Conservation (phyloP, 2,888 invertebrate genomes). For the Melinopterus prodromus region DNA sequence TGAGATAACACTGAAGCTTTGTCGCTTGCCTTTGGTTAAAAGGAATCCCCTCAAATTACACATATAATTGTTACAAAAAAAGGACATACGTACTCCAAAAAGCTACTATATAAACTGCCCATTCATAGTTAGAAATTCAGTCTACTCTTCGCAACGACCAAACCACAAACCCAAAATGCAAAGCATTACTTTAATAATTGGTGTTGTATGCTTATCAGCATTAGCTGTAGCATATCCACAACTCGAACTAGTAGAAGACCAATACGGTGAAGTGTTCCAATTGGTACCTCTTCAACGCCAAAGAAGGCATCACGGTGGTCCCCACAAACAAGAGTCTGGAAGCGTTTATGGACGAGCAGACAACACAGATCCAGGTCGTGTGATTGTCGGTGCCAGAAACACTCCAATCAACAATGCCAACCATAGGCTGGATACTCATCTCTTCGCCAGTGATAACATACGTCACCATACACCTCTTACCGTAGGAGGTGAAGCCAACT, state of each 20-base stretch:
- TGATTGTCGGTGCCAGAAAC: conserved; percentile 18
- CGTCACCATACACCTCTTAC: conserved; percentile 22
- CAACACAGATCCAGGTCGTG: conserved; percentile 16
- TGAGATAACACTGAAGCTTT: not conserved
- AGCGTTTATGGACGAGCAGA: conserved; percentile 20
- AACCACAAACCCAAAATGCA: conserved; percentile 15
- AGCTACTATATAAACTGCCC: not conserved
- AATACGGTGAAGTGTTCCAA: not conserved
- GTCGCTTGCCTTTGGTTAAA: not conserved
- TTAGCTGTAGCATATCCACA: not conserved
- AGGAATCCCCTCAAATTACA: not conserved
- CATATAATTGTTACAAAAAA: not conserved
- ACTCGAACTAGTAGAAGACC: conserved; percentile 7
- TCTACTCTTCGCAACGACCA: not conserved
- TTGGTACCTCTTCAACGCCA: conserved; percentile 22
- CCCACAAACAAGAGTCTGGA: not conserved
- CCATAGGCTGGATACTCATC: conserved; percentile 26
- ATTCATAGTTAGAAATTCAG: not conserved
- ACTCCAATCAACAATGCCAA: conserved; percentile 27
- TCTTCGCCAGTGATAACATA: conserved; percentile 27
- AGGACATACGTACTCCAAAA: not conserved
- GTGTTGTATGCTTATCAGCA: not conserved
- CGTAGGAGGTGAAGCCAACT: conserved; percentile 25
- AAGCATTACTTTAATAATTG: conserved; percentile 6
- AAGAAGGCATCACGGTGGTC: conserved; percentile 27